Evolutionary conservation across 1,140 invertebrate genomes (phyloP), one percentile per base, ranked within the genome.

Genomic region (Melitaea cinxia): DNA sequence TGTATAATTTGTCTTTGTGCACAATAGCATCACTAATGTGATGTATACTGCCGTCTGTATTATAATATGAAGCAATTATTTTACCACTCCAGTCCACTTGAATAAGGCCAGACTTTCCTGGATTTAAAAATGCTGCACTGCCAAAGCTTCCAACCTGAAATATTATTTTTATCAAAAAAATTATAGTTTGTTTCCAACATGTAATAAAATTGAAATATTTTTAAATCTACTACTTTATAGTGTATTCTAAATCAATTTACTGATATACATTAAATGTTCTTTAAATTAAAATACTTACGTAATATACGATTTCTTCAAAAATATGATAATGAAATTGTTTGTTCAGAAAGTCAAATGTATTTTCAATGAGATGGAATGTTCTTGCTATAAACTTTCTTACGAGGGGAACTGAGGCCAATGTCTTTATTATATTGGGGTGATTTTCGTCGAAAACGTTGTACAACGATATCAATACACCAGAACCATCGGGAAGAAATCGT

Each of bases 381-480:
- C 95, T 87, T 0, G 90, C 79, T 0, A 93, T 1, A 72, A 95
- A 92, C 82, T 94, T 95, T 73, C 94, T 88, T 4, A 94, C 73
- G 6, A 91, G 68, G 0, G 94, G 93, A 73, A 94, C 93, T 3
- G 91, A 87, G 9, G 83, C 84, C 23, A 95, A 73, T 24, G 91
- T 83, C 55, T 92, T 91, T 0, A 55, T 1, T 0, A 94, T 1
- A 3, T 80, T 21, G 0, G 93, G 93, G 73, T 93, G 68, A 10
- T 93, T 79, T 1, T 89, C 79, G 73, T 94, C 92, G 6, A 91
- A 82, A 6, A 88, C 81, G 0, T 77, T 30, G 9, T 94, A 86
- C 10, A 96, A 75, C 1, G 92, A 91, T 0, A 96, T 91, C 61
- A 95, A 92, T 72, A 96, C 93, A 6, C 95, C 95, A 24, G 94